phyloP scores from a whole-genome alignment of 2,888 invertebrate species.

The Eilema griseolum region DNA sequence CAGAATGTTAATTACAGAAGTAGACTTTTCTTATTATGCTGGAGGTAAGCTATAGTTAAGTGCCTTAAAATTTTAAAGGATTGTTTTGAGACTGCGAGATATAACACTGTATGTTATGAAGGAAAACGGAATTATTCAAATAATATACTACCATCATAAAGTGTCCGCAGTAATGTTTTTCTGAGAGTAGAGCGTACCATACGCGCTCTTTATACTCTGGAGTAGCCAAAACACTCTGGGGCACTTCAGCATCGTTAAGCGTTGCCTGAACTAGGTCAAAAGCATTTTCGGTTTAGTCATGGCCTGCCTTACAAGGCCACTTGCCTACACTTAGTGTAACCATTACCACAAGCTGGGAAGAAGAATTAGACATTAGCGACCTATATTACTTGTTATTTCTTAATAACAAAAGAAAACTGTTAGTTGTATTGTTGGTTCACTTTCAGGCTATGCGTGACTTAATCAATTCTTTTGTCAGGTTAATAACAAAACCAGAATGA shows the following conservation, averaged over 20 bases:
- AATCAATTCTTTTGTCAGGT: background rate
- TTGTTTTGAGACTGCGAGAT: too few relatives aligned
- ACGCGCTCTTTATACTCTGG: background rate
- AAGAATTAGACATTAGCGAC: background rate
- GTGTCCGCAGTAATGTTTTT: background rate
- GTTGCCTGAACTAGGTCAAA: background rate
- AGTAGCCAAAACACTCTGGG: background rate
- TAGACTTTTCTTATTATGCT: too few relatives aligned
- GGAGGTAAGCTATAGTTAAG: too few relatives aligned
- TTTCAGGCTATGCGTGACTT: background rate
- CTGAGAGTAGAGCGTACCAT: background rate
- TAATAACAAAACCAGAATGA: background rate
- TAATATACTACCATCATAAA: background rate
- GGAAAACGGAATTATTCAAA: background rate
- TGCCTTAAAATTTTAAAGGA: too few relatives aligned
- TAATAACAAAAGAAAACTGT: background rate
- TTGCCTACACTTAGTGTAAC: background rate
- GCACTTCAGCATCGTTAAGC: background rate
- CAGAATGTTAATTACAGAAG: too few relatives aligned
- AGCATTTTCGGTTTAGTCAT: conserved; percentile 4
- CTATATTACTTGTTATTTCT: background rate
- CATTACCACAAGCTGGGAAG: background rate
- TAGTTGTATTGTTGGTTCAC: background rate
- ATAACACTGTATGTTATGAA: background rate
- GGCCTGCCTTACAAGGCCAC: conserved; percentile 1